Evolutionary conservation across 2,888 invertebrate genomes (phyloP).

Genomic region (Mylabris sibirica): DNA sequence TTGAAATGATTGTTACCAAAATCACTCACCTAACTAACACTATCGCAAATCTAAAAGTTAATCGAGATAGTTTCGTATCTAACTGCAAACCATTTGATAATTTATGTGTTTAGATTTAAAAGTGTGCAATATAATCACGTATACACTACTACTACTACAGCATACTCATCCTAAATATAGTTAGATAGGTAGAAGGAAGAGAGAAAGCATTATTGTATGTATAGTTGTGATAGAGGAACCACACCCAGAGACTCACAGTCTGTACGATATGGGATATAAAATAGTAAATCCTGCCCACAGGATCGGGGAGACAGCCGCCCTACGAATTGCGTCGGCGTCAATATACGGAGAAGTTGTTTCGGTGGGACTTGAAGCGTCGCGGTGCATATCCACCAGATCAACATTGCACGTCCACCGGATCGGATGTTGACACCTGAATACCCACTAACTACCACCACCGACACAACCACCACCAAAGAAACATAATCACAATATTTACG

Average conservation of each 20-base stretch:
- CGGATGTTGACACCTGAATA: slow-evolving; percentile 29
- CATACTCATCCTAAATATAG: slow-evolving; percentile 34
- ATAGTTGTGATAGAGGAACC: slow-evolving; percentile 64
- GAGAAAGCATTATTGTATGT: slow-evolving; percentile 45
- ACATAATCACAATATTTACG: not conserved
- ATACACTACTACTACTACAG: slow-evolving; percentile 34
- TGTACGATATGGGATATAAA: slow-evolving; percentile 67
- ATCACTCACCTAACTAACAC: no score
- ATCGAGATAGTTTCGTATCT: not conserved
- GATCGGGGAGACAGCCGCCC: slow-evolving; percentile 59
- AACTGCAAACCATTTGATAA: slow-evolving; percentile 35
- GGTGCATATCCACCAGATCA: slow-evolving; percentile 54
- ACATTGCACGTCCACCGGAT: slow-evolving; percentile 40
- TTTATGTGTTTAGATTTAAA: slow-evolving; percentile 47
- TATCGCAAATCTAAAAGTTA: not conserved
- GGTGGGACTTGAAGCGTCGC: slow-evolving; percentile 53
- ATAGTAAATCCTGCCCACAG: slow-evolving; percentile 62
- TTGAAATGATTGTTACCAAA: no score
- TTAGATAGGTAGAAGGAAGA: not conserved
- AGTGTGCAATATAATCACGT: slow-evolving; percentile 49
- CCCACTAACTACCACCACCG: not conserved
- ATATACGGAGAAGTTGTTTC: slow-evolving; percentile 23
- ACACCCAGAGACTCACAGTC: slow-evolving; percentile 64
- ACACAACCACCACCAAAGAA: not conserved
- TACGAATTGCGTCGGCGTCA: slow-evolving; percentile 61